Evolutionary conservation across 2,888 invertebrate species (phyloP), one percentile per base, ranked within the genome.

Genomic region (Xestia rhomboidea): DNA sequence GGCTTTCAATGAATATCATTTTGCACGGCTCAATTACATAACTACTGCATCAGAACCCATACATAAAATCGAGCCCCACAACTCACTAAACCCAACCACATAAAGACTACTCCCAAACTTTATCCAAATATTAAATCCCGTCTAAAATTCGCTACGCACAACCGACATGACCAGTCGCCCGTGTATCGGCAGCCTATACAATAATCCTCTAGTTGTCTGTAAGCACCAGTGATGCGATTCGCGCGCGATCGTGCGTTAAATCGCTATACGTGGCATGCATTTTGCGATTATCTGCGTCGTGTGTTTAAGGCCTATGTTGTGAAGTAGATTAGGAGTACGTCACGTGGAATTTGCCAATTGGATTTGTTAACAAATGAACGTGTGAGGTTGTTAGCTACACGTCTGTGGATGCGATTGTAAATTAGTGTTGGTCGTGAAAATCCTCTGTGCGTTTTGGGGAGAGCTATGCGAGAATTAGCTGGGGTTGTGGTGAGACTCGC

Each of bases 181-280:
- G 76, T 87, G 78, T 74, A 77, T 34, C 64, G 60, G 41, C 27
- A 51, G 81, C 78, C 84, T 87, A 82, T 73, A 84, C 87, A 85
- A 82, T 88, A 88, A 88, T 81, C 88, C 79, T 46, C 66, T 79
- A 71, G 86, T 80, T 85, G 85, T 82, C 80, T 84, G 80, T 85
- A 84, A 83, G 78, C 78, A 67, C 60, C 80, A 86, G 76, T 66
- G 83, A 83, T 84, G 87, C 86, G 87, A 82, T 76, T 73, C 68
- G 69, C 51, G 64, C 24, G 83, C 87, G 80, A 84, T 82, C 87
- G 87, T 88, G 88, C 84, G 84, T 84, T 72, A 88, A 88, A 88
- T 84, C 88, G 78, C 82, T 68, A 67, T 77, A 85, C 87, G 85
- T 81, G 85, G 82, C 76, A n/a, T 84, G 83, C 83, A 83, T 87